Base-by-base conservation (phyloP, 2,797 vertebrate genomes). In the Schizothorax lantsangensis region DNA sequence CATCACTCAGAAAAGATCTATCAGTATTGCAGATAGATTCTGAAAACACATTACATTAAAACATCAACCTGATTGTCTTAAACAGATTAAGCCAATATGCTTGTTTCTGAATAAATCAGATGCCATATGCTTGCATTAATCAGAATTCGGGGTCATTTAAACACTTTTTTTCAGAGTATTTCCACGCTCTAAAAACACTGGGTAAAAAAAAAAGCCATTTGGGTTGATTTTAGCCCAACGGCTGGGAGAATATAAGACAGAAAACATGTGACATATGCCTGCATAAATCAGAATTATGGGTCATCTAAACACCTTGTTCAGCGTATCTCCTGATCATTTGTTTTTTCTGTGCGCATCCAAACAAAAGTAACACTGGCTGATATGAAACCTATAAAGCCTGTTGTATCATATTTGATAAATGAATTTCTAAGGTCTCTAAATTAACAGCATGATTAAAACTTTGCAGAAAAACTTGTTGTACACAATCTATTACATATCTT, bases 1-100 rank as follows among this genome's bases (percentile, higher is more conserved):
- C 79, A 86, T 66, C 57, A 30, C 10, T 81, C 52, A 49, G 33
- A 66, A 85, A 54, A 26, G 0, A 59, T 78, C 57, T 52, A 15
- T 52, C 6, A 47, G 21, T 78, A 36, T 7, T 59, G 33, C 52
- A 57, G 21, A 57, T 38, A 78, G 21, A 38, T 57, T 78, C 11
- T 78, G 21, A 38, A 57, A 36, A 77, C 30, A 49, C 14, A 26
- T 30, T 74, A 75, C 26, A 54, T 75, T 75, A 21, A 52, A 33
- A 36, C 9, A 75, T 33, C 17, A 33, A 52, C 15, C 8, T 52
- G 30, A 75, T 33, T 52, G 26, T 75, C 30, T 52, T 75, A 52
- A 36, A 30, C 10, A 21, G 47, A 54, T 33, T 38, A n/a, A 23
- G 19, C 26, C 62, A 64, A 33, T 11, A 6, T 26, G 23, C 57